A percentile compares a stretch with the other conserved stretches of the same genome.
Evolutionary conservation across 2,888 invertebrate genomes (phyloP).

Genomic region (Zootermopsis nevadensis): DNA sequence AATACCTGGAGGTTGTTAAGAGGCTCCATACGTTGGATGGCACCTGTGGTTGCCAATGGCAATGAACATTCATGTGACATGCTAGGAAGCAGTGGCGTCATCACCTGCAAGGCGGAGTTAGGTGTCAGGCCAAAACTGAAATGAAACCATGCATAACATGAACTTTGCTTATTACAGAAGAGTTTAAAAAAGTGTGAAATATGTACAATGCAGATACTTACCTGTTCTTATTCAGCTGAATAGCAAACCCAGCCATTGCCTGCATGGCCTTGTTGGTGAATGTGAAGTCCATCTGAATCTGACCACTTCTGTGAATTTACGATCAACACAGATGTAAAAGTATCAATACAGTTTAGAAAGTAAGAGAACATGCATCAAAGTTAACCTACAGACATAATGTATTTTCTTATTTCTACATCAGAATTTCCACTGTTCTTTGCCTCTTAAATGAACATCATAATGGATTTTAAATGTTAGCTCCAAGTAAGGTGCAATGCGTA

Average conservation of each 20-base stretch:
- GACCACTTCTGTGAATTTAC: slow-evolving; percentile 72
- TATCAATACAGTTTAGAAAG: background rate
- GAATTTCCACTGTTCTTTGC: too few relatives aligned
- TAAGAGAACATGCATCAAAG: background rate
- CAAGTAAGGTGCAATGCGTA: slow-evolving; percentile 55
- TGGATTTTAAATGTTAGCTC: background rate
- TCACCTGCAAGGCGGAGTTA: slow-evolving; percentile 82
- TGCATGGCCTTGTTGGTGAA: slow-evolving; percentile 99
- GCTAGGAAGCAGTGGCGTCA: slow-evolving; percentile 81
- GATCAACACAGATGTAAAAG: background rate
- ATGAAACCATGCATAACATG: slow-evolving; percentile 45
- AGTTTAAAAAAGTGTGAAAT: background rate
- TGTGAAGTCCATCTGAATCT: slow-evolving; percentile 94
- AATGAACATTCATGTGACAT: slow-evolving; percentile 83
- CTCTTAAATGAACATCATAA: background rate
- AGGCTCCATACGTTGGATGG: slow-evolving; percentile 97
- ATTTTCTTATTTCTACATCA: too few relatives aligned
- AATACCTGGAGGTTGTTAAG: slow-evolving; percentile 90
- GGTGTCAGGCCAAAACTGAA: slow-evolving; percentile 93
- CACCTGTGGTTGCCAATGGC: slow-evolving; percentile 84
- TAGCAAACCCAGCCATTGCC: slow-evolving; percentile 94
- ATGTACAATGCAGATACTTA: slow-evolving; percentile 50
- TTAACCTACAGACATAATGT: too few relatives aligned
- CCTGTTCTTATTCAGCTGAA: slow-evolving; percentile 98
- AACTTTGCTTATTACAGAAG: background rate